These are phyloP conservation scores for Rhopilema esculentum DNA, from an alignment of 30 jellyfish, hydroid and myxozoan genomes.

Conservation along the genomic window DNA sequence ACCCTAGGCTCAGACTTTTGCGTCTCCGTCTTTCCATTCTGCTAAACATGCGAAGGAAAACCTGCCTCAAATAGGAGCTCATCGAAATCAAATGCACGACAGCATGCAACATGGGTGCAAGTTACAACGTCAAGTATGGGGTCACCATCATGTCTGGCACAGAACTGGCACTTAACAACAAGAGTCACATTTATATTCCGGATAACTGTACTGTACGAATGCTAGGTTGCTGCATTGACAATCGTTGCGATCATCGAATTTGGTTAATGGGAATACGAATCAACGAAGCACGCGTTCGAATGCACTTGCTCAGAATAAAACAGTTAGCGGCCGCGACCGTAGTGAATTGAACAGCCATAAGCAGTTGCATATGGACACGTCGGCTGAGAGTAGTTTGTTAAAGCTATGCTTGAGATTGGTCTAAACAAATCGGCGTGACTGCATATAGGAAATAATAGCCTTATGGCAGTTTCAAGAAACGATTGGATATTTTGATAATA, in stretches of 20 bases:
- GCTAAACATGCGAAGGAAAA: slow-evolving; percentile 26
- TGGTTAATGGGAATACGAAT: neutral
- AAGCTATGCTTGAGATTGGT: neutral
- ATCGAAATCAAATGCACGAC: slow-evolving; percentile 25
- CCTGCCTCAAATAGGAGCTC: slow-evolving; percentile 50
- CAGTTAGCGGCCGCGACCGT: neutral
- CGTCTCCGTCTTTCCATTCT: slow-evolving; percentile 56
- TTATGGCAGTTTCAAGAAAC: too few relatives aligned
- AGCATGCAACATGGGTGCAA: slow-evolving; percentile 39
- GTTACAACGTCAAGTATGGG: neutral
- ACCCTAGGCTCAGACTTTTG: slow-evolving; percentile 65
- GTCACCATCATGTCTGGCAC: neutral
- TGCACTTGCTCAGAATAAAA: neutral
- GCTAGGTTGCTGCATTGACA: neutral
- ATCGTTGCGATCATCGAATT: neutral
- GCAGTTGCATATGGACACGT: neutral
- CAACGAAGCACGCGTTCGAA: neutral
- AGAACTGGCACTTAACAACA: neutral
- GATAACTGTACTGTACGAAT: too few relatives aligned
- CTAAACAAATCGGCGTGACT: too few relatives aligned
- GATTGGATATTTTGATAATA: too few relatives aligned
- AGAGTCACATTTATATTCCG: too few relatives aligned
- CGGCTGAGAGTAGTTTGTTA: neutral
- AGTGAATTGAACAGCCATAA: neutral
- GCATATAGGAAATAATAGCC: too few relatives aligned